Conservation (phyloP, 1,140 invertebrate species). For the Eulimnadia texana region DNA sequence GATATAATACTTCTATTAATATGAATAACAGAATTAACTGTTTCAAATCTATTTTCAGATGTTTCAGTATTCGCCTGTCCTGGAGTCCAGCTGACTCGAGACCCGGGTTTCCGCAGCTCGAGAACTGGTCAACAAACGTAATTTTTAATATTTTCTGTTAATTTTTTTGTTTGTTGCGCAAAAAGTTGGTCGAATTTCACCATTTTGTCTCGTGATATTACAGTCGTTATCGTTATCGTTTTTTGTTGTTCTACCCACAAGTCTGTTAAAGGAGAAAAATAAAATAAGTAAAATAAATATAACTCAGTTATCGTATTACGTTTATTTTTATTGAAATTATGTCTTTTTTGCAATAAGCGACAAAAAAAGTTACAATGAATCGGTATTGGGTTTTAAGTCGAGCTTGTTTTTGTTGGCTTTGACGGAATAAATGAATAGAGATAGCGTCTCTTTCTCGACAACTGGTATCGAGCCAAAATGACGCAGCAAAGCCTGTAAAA, state of each 20-base stretch:
- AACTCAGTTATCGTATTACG: no score
- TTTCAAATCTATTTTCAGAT: background rate
- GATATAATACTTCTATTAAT: no score
- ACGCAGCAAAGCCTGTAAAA: conserved; percentile 69
- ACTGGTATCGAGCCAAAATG: conserved; percentile 91
- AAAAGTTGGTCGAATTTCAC: no score
- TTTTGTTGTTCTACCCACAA: no score
- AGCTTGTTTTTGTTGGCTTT: conserved; percentile 87
- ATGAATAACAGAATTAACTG: no score
- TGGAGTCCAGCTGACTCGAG: background rate
- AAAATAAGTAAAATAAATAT: no score
- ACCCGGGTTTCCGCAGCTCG: background rate
- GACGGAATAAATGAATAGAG: conserved; percentile 92
- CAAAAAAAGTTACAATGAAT: background rate
- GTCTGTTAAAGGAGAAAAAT: no score
- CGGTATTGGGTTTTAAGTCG: conserved; percentile 50
- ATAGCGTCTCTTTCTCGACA: conserved; percentile 82
- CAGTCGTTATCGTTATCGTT: no score
- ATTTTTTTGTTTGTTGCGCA: no score
- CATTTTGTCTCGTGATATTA: no score
- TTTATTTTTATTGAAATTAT: no score
- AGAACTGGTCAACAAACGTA: background rate
- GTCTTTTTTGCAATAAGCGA: no score
- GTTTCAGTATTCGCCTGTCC: background rate
- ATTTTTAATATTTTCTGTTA: background rate